These are phyloP conservation scores for Erynnis tages DNA, from an alignment of 2,888 invertebrate species.

Conservation along the genomic window DNA sequence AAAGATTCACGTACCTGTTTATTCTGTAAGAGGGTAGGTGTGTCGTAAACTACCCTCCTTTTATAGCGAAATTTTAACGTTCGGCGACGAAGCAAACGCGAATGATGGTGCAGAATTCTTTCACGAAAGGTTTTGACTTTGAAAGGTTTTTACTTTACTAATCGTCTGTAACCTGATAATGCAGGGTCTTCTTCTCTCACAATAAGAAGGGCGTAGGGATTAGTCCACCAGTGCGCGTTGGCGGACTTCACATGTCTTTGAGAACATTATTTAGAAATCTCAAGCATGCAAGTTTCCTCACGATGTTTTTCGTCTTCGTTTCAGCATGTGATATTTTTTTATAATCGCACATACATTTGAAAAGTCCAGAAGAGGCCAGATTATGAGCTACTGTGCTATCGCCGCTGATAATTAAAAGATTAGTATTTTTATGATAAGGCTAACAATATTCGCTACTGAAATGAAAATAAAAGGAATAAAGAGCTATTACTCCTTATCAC, in stretches of 20 bases:
- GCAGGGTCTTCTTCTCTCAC: too few species aligned
- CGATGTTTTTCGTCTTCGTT: too few species aligned
- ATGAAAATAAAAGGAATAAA: constrained; percentile 18
- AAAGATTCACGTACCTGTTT: neutral
- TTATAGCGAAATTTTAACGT: neutral
- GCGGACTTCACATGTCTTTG: too few species aligned
- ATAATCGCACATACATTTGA: neutral
- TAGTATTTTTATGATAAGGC: neutral
- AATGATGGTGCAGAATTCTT: too few species aligned
- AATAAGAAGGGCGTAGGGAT: too few species aligned
- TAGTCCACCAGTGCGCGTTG: too few species aligned
- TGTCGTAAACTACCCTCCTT: neutral
- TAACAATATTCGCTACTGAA: constrained; percentile 14
- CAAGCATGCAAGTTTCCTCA: too few species aligned
- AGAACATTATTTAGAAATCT: too few species aligned
- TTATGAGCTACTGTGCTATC: too few species aligned
- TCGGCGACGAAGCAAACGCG: too few species aligned
- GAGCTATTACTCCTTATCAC: constrained; percentile 20
- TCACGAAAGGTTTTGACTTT: neutral
- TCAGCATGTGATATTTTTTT: neutral
- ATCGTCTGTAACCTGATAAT: too few species aligned
- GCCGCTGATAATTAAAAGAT: neutral
- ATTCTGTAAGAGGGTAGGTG: neutral
- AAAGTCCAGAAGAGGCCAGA: neutral
- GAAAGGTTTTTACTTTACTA: too few species aligned